phyloP scores from a whole-genome alignment of 2,113 vertebrate species.

The Python bivittatus region DNA sequence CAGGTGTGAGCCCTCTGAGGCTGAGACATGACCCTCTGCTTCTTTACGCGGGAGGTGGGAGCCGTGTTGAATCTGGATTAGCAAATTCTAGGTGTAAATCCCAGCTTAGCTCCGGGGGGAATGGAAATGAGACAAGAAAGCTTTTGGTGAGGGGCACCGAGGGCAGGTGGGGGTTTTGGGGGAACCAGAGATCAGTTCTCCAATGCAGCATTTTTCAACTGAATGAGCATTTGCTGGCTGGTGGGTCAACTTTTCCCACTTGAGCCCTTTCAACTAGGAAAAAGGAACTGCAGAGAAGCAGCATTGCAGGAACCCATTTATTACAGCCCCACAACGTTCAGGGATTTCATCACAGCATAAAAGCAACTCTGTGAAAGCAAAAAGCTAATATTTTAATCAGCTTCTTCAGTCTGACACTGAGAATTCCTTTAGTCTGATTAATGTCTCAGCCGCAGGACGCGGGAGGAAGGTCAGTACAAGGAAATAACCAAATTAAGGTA shows the following conservation, averaged over 20 bases:
- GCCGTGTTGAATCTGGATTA: neutral
- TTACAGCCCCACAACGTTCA: neutral
- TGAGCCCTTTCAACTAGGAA: neutral
- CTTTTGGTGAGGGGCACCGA: neutral
- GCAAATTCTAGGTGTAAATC: neutral
- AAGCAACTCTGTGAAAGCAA: neutral
- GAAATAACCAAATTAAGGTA: neutral
- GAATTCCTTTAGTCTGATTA: constrained; percentile 3
- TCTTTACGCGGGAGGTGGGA: neutral
- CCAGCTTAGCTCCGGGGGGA: neutral
- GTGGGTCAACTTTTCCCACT: neutral
- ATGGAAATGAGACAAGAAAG: neutral
- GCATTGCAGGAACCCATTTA: accelerated
- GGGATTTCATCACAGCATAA: neutral
- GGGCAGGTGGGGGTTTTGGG: neutral
- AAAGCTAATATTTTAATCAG: neutral
- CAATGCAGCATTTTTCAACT: neutral
- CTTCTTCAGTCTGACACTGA: neutral
- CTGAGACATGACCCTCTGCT: neutral
- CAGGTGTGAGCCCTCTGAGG: neutral
- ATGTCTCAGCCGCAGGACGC: neutral
- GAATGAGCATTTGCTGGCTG: neutral
- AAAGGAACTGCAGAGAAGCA: neutral
- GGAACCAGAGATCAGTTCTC: neutral
- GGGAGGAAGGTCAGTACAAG: neutral